phyloP scores from a whole-genome alignment of 2,113 vertebrate genomes.

The Hippocampus guttulatus region DNA sequence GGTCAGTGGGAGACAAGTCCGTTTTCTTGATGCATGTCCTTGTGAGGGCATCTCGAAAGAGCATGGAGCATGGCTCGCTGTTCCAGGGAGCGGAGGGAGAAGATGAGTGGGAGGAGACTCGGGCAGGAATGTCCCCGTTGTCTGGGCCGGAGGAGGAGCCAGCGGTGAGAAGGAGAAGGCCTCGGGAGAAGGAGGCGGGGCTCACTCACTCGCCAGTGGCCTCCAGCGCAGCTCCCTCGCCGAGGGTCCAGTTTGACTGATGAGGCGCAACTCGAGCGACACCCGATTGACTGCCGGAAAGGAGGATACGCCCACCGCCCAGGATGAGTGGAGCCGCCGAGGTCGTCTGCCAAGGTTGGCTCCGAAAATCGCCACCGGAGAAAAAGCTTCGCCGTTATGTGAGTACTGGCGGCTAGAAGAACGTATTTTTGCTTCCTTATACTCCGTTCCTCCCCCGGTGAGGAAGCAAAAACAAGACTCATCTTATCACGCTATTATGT shows the following conservation, averaged over 20 bases:
- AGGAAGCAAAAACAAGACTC: not conserved
- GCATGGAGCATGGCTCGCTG: constrained; percentile 2
- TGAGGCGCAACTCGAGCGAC: not conserved
- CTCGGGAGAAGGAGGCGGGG: constrained; percentile 42
- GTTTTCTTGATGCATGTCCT: too few relatives aligned
- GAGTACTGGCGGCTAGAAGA: constrained; percentile 61
- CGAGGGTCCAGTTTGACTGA: too few relatives aligned
- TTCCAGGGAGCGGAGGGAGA: constrained; percentile 28
- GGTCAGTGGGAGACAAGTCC: too few relatives aligned
- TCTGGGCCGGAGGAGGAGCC: constrained; percentile 8
- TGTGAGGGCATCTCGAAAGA: too few relatives aligned
- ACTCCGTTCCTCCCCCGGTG: not conserved
- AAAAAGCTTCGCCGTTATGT: constrained; percentile 90
- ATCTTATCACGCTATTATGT: too few relatives aligned
- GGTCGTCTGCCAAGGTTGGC: constrained; percentile 87
- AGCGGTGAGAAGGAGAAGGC: constrained; percentile 41
- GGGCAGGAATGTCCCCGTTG: constrained; percentile 44
- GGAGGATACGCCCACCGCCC: not conserved
- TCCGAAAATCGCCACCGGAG: constrained; percentile 90
- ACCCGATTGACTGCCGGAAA: not conserved
- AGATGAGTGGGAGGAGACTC: constrained; percentile 41
- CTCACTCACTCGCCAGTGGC: constrained; percentile 8
- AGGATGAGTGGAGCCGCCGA: constrained; percentile 76
- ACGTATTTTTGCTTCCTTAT: not conserved
- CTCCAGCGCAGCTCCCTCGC: constrained; percentile 13